phyloP scores from a whole-genome alignment of 2,113 vertebrate species.

The Plotosus lineatus region DNA sequence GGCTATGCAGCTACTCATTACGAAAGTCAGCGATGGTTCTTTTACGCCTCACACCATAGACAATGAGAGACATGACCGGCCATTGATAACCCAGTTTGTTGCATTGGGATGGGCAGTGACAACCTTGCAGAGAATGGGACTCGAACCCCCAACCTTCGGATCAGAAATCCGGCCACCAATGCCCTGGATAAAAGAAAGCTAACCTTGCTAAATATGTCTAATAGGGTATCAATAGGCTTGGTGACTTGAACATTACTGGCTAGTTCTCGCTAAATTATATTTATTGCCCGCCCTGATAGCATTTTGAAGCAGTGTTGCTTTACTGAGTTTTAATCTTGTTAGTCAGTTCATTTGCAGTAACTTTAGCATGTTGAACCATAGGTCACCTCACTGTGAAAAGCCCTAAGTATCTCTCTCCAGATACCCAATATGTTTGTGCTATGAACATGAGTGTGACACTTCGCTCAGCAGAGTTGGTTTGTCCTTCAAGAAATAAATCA shows the following conservation, averaged over 20 bases:
- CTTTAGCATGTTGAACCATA: conserved; percentile 5
- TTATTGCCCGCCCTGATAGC: background rate
- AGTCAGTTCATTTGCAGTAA: background rate
- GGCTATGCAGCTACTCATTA: no score
- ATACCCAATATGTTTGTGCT: conserved; percentile 18
- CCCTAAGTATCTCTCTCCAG: background rate
- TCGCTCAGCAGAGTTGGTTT: background rate
- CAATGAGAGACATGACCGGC: no score
- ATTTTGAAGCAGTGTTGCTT: background rate
- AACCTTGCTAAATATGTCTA: background rate
- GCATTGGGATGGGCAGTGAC: no score
- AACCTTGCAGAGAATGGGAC: no score
- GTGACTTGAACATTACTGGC: background rate
- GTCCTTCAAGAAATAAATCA: conserved; percentile 37
- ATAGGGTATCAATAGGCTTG: background rate
- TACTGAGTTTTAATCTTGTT: background rate
- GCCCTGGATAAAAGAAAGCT: no score
- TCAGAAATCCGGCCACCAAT: no score
- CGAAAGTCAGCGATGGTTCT: no score
- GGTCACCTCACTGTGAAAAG: background rate
- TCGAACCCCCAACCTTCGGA: no score
- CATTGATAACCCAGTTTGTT: no score
- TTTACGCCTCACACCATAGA: no score
- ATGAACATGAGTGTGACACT: background rate
- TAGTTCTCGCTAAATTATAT: background rate